A percentile compares a stretch with the other conserved stretches of the same genome.
These are phyloP conservation scores for Apodemus sylvaticus DNA, from an alignment of 2,113 vertebrate genomes.

Conservation along the genomic window DNA sequence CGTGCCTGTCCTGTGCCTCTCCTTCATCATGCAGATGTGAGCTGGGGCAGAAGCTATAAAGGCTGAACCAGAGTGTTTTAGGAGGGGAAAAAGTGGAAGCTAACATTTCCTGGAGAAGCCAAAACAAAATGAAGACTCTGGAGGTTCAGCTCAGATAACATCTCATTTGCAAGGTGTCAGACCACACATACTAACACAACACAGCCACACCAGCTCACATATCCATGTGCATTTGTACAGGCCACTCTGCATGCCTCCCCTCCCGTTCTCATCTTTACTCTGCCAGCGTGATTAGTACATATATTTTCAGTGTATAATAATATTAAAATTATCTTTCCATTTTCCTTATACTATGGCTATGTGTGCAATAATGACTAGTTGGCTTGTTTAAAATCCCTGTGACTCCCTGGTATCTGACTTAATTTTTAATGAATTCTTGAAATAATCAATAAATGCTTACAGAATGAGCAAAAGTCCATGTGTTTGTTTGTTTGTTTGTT, in stretches of 20 bases:
- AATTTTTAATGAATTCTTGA: not conserved
- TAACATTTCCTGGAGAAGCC: conserved; percentile 14
- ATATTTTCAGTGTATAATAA: not conserved
- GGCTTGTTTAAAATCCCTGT: not conserved
- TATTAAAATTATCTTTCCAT: not conserved
- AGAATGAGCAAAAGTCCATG: not conserved
- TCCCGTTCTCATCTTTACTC: not conserved
- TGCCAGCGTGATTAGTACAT: not conserved
- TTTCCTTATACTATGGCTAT: not conserved
- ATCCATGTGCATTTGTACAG: not conserved
- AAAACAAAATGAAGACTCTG: not conserved
- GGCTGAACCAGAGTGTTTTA: not conserved
- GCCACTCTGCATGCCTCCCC: not conserved
- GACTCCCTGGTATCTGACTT: not conserved
- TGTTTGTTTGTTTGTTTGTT: not conserved
- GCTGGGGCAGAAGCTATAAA: not conserved
- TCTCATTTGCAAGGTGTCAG: not conserved
- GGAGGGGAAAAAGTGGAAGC: not conserved
- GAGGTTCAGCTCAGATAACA: not conserved
- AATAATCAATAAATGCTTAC: not conserved
- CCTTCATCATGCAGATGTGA: not conserved
- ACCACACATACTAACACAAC: not conserved
- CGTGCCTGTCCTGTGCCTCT: not conserved
- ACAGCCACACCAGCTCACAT: not conserved
- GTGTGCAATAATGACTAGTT: not conserved